These are phyloP conservation scores for Halcyon senegalensis DNA, from an alignment of 2,113 vertebrate species.

Conservation along the genomic window DNA sequence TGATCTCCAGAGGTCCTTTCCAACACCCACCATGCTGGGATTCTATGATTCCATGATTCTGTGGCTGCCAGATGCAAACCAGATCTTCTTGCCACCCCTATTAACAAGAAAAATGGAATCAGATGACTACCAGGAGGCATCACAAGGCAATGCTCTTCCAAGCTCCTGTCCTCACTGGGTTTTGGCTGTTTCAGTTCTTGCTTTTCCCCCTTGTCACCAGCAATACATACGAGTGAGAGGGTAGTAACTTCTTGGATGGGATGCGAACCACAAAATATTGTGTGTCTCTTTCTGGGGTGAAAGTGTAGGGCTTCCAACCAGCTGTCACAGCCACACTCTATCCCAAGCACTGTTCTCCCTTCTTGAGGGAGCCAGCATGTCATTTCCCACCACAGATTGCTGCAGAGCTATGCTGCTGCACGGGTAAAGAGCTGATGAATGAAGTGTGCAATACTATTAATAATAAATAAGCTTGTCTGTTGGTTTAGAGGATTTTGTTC, in stretches of 20 bases:
- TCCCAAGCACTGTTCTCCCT: neutral
- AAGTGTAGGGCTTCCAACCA: neutral
- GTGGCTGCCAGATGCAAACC: neutral
- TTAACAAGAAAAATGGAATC: neutral
- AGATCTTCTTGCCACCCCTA: neutral
- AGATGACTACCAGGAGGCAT: neutral
- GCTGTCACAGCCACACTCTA: neutral
- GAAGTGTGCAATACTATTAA: neutral
- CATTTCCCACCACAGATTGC: neutral
- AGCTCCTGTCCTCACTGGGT: neutral
- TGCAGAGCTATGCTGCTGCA: neutral
- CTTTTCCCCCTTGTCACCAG: neutral
- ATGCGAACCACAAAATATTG: accelerated
- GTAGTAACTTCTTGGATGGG: neutral
- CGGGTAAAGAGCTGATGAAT: neutral
- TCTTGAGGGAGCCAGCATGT: neutral
- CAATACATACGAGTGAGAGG: neutral
- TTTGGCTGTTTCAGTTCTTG: neutral
- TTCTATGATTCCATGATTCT: neutral
- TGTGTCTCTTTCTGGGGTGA: neutral
- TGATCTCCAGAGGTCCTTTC: no score
- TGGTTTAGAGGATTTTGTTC: constrained; percentile 31
- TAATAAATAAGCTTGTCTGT: constrained; percentile 30
- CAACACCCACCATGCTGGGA: no score
- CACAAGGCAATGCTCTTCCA: neutral